Conservation (phyloP, 2,797 vertebrate species). For the Neopelma chrysocephalum region DNA sequence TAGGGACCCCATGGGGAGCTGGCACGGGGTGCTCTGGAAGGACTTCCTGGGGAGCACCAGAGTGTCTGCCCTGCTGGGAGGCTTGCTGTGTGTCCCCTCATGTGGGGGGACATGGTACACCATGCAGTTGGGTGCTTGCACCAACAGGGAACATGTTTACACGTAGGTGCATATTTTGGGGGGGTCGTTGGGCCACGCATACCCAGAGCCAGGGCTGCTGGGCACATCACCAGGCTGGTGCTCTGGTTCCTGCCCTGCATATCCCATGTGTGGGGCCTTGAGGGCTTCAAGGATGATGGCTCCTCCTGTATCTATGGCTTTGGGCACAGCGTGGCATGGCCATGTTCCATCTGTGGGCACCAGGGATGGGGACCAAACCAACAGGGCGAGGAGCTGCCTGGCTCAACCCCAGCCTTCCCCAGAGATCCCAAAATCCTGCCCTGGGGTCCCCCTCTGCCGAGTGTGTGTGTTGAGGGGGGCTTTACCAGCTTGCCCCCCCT, state of each 20-base stretch:
- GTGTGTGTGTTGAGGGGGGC: conserved; percentile 26
- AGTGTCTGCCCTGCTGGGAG: neutral
- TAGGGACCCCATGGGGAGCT: neutral
- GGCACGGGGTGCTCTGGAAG: neutral
- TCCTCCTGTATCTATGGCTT: conserved; percentile 56
- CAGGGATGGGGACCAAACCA: neutral
- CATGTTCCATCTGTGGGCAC: neutral
- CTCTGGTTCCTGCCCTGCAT: neutral
- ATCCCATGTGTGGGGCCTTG: neutral
- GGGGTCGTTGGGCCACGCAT: neutral
- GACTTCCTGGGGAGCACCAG: neutral
- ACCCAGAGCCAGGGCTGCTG: neutral
- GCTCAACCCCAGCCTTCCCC: neutral
- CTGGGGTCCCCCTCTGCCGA: neutral
- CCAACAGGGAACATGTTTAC: neutral
- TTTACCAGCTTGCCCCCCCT: conserved; percentile 42
- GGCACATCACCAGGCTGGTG: neutral
- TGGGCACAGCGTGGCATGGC: neutral
- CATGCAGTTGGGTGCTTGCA: neutral
- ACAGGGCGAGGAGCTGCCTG: neutral
- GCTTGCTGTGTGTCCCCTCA: neutral
- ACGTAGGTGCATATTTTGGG: accelerated
- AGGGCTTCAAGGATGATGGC: neutral
- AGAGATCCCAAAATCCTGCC: neutral
- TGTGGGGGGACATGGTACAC: neutral